Evolutionary conservation across 2,888 invertebrate species (phyloP), one percentile per base, ranked within the genome.

Genomic region (Erannis defoliaria): DNA sequence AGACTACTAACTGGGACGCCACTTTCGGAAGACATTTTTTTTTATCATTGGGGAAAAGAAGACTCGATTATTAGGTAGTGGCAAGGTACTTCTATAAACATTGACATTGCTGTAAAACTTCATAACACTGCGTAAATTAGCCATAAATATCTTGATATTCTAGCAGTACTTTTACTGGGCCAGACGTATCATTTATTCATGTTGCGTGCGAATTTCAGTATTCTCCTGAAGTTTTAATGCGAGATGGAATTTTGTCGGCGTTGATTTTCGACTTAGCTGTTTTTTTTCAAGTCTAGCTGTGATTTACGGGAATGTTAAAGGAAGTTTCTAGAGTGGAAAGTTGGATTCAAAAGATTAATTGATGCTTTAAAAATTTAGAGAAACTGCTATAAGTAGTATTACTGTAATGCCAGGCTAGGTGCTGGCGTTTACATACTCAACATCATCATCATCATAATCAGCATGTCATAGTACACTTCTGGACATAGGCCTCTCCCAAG

Each of bases 161-260:
- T 26, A 12, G 50, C 21, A 21, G 1, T 23, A 37, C 12, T 12
- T 37, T 14, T 21, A 49, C 23, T 26, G 26, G 43, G 38, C 55
- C 45, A 37, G 12, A 19, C 6, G 12, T 18, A 51, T 62, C 33
- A 62, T 48, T 56, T 56, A 62, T 62, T 62, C 62, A 56, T 42
- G 33, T 29, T 33, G 62, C 62, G 62, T 62, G 21, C 51, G 18
- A 33, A 50, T 54, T 54, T 48, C 40, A 38, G 58, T 46, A 45
- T 51, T 54, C 40, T 60, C 19, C 21, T 23, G 48, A 60, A 60
- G 10, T 59, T n/a, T 42, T 26, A 16, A 12, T 35, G 8, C 5
- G 23, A 23, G n/a, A 59, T 53, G 51, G 42, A 53, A 59, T 53
- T 40, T 48, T 14, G 26, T 46, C 31, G 31, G 31, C 43, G 38